phyloP scores from a whole-genome alignment of 2,797 vertebrate genomes.

The Microtus californicus region DNA sequence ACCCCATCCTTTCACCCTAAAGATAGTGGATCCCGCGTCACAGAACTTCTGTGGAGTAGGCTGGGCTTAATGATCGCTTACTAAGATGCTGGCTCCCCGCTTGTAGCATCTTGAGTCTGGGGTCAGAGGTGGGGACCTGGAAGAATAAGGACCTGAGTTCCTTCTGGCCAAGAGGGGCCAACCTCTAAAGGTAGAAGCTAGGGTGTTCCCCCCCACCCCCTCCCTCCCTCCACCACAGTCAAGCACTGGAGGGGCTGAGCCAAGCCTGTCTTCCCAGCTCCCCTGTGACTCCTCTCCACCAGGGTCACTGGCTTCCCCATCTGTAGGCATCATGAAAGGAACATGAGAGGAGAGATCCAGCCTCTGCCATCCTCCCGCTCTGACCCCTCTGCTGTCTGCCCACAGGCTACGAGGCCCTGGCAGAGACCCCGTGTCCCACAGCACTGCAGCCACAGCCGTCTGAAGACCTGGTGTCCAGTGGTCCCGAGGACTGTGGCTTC shows the following conservation, averaged over 20 bases:
- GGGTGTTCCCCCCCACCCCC: no score
- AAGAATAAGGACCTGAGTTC: not conserved
- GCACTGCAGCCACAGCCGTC: slow-evolving; percentile 81
- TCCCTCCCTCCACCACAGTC: not conserved
- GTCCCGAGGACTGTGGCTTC: slow-evolving; percentile 94
- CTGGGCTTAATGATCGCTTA: not conserved
- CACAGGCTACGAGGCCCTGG: slow-evolving; percentile 93
- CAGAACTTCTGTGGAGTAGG: not conserved
- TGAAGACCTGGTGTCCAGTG: slow-evolving; percentile 90
- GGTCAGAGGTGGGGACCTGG: not conserved
- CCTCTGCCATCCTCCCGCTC: no score
- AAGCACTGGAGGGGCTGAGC: fast-evolving
- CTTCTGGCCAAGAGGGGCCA: not conserved
- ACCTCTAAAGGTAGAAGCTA: not conserved
- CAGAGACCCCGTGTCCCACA: slow-evolving; percentile 89
- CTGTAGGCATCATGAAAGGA: not conserved
- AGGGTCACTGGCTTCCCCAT: not conserved
- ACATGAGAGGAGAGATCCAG: no score
- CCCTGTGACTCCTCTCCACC: not conserved
- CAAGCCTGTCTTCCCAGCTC: not conserved
- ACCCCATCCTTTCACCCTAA: not conserved
- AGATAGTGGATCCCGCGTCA: not conserved
- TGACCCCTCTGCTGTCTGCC: not conserved
- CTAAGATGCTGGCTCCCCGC: not conserved
- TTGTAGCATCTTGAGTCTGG: not conserved